Evolutionary conservation across 2,888 invertebrate genomes (phyloP).

Genomic region (Cheilosia pagana): DNA sequence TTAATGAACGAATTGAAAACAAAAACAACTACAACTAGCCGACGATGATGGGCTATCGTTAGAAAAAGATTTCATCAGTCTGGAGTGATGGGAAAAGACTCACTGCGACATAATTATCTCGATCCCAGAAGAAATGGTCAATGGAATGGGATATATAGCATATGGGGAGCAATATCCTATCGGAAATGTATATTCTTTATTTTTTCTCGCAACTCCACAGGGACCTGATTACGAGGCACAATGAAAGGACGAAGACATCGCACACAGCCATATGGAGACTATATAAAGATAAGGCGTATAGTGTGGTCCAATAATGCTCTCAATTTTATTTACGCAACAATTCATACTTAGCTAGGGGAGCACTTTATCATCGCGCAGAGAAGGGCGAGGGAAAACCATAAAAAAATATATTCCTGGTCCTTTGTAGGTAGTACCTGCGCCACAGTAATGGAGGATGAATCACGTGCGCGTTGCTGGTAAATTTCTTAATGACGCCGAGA

Average conservation of each 20-base stretch:
- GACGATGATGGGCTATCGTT: constrained; percentile 32
- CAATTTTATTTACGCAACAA: constrained; percentile 71
- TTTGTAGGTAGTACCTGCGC: constrained; percentile 32
- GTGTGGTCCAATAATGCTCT: constrained; percentile 31
- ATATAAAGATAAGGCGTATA: constrained; percentile 49
- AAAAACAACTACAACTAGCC: constrained; percentile 39
- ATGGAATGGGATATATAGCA: constrained; percentile 31
- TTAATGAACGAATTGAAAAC: constrained; percentile 59
- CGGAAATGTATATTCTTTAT: constrained; percentile 3
- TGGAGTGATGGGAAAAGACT: constrained; percentile 14
- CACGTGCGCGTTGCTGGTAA: constrained; percentile 71
- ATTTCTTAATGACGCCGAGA: constrained; percentile 69
- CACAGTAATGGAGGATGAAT: constrained; percentile 44
- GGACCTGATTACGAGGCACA: constrained; percentile 63
- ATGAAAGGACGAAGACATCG: neutral
- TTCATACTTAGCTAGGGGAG: constrained; percentile 66
- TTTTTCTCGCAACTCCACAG: constrained; percentile 52
- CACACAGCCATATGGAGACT: constrained; percentile 58
- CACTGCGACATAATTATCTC: constrained; percentile 44
- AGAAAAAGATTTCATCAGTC: constrained; percentile 36
- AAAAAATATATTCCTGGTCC: constrained; percentile 30
- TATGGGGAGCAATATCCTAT: constrained; percentile 40
- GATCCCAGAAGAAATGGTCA: constrained; percentile 29
- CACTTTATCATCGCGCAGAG: constrained; percentile 62
- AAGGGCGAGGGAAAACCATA: constrained; percentile 37